Percentiles rank a stretch among this genome's conserved stretches.
phyloP scores from a whole-genome alignment of 2,113 vertebrate species.

The Osmerus mordax region DNA sequence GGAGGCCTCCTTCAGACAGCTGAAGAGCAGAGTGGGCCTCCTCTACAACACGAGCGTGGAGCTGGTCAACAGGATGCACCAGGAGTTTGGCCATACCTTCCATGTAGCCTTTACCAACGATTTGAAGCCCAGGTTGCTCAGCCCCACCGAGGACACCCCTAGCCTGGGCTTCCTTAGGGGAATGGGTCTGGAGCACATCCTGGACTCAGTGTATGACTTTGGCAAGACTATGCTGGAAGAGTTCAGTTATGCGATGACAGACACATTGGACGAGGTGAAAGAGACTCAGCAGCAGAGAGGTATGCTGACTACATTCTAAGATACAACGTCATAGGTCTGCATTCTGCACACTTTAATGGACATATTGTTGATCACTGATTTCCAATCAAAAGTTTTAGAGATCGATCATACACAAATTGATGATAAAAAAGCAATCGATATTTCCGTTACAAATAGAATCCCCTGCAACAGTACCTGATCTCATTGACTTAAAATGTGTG shows the following conservation, averaged over 20 bases:
- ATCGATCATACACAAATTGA: too few species aligned
- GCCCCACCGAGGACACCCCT: slow-evolving; percentile 38
- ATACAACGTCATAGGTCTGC: too few species aligned
- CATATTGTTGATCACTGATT: background rate
- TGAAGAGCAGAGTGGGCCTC: slow-evolving; percentile 60
- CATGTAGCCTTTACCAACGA: slow-evolving; percentile 68
- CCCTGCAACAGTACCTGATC: too few species aligned
- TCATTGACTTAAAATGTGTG: too few species aligned
- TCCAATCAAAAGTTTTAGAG: background rate
- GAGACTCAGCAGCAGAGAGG: slow-evolving; percentile 63
- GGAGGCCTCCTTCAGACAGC: slow-evolving; percentile 67
- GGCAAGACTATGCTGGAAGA: slow-evolving; percentile 70
- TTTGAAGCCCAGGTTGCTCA: slow-evolving; percentile 45
- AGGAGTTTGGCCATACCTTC: slow-evolving; percentile 75
- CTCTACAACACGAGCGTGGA: slow-evolving; percentile 70
- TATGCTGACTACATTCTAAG: slow-evolving; percentile 43
- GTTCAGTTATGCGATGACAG: slow-evolving; percentile 63
- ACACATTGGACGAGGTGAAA: slow-evolving; percentile 59
- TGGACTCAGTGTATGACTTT: slow-evolving; percentile 74
- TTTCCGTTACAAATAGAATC: too few species aligned
- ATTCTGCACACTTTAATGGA: background rate
- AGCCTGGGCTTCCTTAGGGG: slow-evolving; percentile 33
- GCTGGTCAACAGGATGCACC: slow-evolving; percentile 72
- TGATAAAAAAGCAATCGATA: too few species aligned
- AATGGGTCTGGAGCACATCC: slow-evolving; percentile 59